phyloP scores from a whole-genome alignment of 2,113 vertebrate genomes.

The Psittacula cyanocephala region DNA sequence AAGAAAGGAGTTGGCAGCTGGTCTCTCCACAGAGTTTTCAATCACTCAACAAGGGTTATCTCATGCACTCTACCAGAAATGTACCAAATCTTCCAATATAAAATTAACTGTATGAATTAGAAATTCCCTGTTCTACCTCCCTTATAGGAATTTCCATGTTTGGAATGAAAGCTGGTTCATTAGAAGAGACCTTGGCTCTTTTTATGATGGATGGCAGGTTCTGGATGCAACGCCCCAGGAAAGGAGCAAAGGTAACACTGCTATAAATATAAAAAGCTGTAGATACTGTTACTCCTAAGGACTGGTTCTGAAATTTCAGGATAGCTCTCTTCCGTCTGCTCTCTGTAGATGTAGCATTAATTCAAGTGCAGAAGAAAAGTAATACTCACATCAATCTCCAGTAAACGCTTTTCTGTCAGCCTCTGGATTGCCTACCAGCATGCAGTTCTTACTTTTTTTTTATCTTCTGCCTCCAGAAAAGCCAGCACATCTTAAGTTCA shows the following conservation, averaged over 20 bases:
- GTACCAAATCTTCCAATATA: neutral
- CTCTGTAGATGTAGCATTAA: neutral
- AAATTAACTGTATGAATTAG: neutral
- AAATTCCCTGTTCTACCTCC: neutral
- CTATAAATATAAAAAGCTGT: neutral
- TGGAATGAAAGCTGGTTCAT: slow-evolving; percentile 70
- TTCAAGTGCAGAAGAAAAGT: neutral
- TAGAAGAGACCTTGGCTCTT: slow-evolving; percentile 52
- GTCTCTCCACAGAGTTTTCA: neutral
- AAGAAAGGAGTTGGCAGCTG: neutral
- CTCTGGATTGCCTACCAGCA: neutral
- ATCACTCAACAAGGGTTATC: neutral
- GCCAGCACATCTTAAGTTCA: neutral
- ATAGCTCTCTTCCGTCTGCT: neutral
- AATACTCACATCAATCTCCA: neutral
- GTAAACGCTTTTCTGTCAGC: neutral
- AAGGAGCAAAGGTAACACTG: slow-evolving; percentile 53
- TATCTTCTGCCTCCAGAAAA: neutral
- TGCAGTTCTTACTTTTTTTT: neutral
- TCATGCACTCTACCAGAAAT: neutral
- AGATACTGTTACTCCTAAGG: neutral
- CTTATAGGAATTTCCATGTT: slow-evolving; percentile 61
- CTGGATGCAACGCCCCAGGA: slow-evolving; percentile 70
- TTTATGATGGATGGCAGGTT: slow-evolving; percentile 69
- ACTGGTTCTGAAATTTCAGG: neutral